Conservation (phyloP, 1,140 invertebrate species). For the Notospermus geniculatus region DNA sequence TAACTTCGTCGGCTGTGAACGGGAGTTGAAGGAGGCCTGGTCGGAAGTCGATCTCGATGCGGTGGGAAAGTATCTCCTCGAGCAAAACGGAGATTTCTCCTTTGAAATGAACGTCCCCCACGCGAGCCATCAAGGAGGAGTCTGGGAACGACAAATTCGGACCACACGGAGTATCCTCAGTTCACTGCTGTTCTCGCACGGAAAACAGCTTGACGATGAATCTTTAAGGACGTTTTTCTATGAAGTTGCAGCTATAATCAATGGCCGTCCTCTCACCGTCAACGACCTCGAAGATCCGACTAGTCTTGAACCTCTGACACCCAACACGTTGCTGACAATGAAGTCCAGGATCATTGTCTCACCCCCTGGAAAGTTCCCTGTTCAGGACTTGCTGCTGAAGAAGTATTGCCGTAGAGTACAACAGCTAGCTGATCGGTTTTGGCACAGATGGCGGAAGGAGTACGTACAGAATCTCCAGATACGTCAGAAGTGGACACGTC, state of each 20-base stretch:
- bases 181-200: constrained; percentile 21
- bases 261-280: constrained; percentile 24
- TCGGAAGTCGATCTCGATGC: too few species aligned
- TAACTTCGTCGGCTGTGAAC: constrained; percentile 34
- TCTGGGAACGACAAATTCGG: constrained; percentile 38
- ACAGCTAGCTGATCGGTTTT: constrained; percentile 27
- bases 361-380: constrained; percentile 7
- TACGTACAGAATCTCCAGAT: constrained; percentile 26
- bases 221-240: constrained; percentile 27
- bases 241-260: constrained; percentile 27
- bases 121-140: too few species aligned
- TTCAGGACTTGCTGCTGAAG: constrained; percentile 21
- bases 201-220: constrained; percentile 31
- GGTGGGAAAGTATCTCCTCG: too few species aligned
- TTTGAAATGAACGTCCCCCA: too few species aligned
- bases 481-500: constrained; percentile 20
- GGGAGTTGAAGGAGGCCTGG: too few species aligned
- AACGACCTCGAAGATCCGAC: constrained; percentile 20
- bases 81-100: too few species aligned
- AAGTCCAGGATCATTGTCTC: constrained; percentile 11
- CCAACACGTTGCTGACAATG: constrained; percentile 17
- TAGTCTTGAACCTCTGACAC: constrained; percentile 25
- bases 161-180: constrained; percentile 28
- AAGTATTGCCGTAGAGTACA: constrained; percentile 27
- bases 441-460: constrained; percentile 23